Evolutionary conservation across 2,888 invertebrate genomes (phyloP).

Genomic region (Sminthurinus aureus): DNA sequence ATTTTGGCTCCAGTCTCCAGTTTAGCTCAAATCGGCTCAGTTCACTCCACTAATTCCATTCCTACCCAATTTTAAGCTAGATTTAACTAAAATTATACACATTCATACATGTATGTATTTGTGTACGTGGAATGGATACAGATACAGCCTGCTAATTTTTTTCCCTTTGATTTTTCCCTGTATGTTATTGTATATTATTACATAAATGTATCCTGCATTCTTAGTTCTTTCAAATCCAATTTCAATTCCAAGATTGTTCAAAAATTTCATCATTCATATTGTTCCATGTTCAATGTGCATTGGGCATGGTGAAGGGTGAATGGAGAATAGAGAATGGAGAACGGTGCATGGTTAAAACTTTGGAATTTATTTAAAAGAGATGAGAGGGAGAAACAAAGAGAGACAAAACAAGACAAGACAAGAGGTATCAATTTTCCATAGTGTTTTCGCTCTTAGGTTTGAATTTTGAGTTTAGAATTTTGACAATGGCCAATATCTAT

Average conservation of each 20-base stretch:
- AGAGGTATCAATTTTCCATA: neutral
- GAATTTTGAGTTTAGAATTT: too few species aligned
- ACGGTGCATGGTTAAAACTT: neutral
- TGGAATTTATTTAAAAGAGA: too few species aligned
- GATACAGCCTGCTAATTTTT: too few species aligned
- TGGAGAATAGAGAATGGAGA: neutral
- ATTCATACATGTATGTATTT: neutral
- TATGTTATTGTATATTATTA: too few species aligned
- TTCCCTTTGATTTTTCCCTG: too few species aligned
- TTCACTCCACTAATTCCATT: neutral
- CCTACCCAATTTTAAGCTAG: neutral
- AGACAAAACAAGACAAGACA: too few species aligned
- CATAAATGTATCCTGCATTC: too few species aligned
- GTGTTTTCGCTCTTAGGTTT: neutral
- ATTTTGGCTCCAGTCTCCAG: too few species aligned
- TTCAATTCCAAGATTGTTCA: too few species aligned
- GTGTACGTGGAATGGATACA: neutral
- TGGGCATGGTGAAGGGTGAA: slow-evolving; percentile 24
- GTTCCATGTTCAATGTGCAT: neutral
- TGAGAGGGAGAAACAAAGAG: too few species aligned
- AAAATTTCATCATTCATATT: neutral
- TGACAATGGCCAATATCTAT: too few species aligned
- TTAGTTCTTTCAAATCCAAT: too few species aligned
- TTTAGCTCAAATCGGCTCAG: neutral
- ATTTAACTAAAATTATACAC: neutral